Conservation (phyloP, 2,888 invertebrate species). For the Cerastis leucographa region DNA sequence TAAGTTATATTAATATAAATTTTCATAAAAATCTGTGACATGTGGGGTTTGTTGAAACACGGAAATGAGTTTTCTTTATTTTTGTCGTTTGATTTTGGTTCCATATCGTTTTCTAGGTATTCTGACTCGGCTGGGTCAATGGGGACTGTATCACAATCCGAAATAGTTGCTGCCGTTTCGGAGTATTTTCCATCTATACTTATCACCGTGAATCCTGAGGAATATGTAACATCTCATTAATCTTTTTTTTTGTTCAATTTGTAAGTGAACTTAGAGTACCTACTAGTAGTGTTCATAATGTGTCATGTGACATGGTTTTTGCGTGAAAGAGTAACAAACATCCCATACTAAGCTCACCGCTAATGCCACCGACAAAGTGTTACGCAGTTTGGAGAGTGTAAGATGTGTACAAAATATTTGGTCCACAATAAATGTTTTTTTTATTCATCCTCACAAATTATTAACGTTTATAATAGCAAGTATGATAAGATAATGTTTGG, state of each 20-base stretch:
- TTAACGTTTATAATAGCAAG: neutral
- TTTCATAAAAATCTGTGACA: neutral
- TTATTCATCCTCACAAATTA: neutral
- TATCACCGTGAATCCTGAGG: slow-evolving; percentile 34
- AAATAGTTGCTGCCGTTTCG: neutral
- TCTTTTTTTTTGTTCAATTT: neutral
- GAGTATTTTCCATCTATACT: neutral
- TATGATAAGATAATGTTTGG: neutral
- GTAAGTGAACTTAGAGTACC: neutral
- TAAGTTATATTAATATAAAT: neutral
- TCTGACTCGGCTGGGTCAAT: slow-evolving; percentile 9
- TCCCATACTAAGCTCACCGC: too few relatives aligned
- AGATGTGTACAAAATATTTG: too few relatives aligned
- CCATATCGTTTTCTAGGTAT: slow-evolving; percentile 26
- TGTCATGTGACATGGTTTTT: too few relatives aligned
- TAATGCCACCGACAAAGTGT: too few relatives aligned
- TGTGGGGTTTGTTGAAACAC: neutral
- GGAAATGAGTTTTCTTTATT: neutral
- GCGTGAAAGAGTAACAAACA: neutral
- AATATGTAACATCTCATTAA: neutral
- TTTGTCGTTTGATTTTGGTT: neutral
- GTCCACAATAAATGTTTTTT: too few relatives aligned
- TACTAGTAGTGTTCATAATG: neutral
- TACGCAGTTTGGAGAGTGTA: too few relatives aligned
- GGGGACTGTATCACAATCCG: neutral